Conservation (phyloP, 2,888 invertebrate genomes). For the Masnerella sp. region DNA sequence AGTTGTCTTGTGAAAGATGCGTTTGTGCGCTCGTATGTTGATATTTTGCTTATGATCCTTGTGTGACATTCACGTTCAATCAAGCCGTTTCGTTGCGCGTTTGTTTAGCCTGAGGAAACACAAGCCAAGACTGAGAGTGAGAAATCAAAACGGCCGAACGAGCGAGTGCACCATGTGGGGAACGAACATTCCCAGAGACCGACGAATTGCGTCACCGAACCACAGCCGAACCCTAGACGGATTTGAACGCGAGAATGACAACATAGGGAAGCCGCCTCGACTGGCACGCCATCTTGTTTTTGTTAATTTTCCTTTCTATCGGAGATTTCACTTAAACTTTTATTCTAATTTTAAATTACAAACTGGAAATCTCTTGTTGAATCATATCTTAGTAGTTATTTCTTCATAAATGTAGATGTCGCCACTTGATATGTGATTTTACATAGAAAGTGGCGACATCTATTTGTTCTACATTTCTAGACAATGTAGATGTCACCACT, state of each 20-base stretch:
- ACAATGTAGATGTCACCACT: too few species aligned
- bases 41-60: conserved; percentile 55
- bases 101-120: conserved; percentile 21
- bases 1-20: conserved; percentile 48
- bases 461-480: too few species aligned
- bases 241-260: conserved; percentile 74
- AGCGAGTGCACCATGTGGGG: conserved; percentile 51
- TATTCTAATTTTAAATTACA: too few species aligned
- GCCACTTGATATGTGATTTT: too few species aligned
- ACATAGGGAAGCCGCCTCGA: conserved; percentile 68
- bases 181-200: conserved; percentile 44
- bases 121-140: conserved; percentile 55
- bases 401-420: too few species aligned
- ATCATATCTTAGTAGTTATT: too few species aligned
- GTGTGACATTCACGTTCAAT: conserved; percentile 56
- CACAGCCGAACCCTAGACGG: conserved; percentile 61
- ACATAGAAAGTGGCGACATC: too few species aligned
- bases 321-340: too few species aligned
- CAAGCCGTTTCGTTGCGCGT: conserved; percentile 42
- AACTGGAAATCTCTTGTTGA: too few species aligned
- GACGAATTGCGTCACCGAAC: conserved; percentile 46
- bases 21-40: conserved; percentile 51
- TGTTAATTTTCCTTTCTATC: too few species aligned
- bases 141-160: conserved; percentile 52
- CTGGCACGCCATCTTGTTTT: background rate